These are phyloP conservation scores for Hoplostethus mediterraneus DNA, from an alignment of 2,797 vertebrate species.

Conservation along the genomic window DNA sequence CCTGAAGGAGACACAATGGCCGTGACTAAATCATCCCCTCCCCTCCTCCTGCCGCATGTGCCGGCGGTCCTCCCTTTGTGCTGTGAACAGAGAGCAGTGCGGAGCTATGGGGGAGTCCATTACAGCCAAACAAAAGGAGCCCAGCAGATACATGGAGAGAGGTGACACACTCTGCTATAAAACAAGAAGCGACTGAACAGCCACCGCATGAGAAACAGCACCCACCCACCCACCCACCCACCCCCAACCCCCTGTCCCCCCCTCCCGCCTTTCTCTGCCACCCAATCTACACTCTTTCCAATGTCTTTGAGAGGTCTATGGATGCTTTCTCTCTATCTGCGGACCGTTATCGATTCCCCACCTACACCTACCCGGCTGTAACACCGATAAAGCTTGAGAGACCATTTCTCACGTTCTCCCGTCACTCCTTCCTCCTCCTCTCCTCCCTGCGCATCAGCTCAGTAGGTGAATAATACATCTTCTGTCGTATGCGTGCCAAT, in stretches of 20 bases:
- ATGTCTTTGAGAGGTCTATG: constrained; percentile 37
- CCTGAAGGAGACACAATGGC: constrained; percentile 67
- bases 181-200: constrained; percentile 61
- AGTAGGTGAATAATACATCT: constrained; percentile 32
- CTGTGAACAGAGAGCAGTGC: constrained; percentile 49
- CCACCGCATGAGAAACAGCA: constrained; percentile 53
- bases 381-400: constrained; percentile 47
- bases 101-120: constrained; percentile 75
- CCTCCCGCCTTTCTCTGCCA: background rate
- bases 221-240: background rate
- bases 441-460: constrained; percentile 34
- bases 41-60: constrained; percentile 57
- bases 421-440: constrained; percentile 11
- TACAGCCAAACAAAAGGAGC: constrained; percentile 77
- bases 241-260: constrained; percentile 15
- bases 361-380: constrained; percentile 42
- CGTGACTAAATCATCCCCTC: constrained; percentile 66
- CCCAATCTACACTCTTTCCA: background rate
- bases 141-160: constrained; percentile 36
- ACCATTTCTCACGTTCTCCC: constrained; percentile 50
- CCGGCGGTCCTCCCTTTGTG: constrained; percentile 71
- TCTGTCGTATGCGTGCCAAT: background rate
- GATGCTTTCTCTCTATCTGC: constrained; percentile 49
- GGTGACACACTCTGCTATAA: constrained; percentile 54
- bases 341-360: constrained; percentile 62